A percentile compares a stretch with the other conserved stretches of the same genome.
phyloP scores from a whole-genome alignment of 1,140 invertebrate species.

The Penaeus vannamei region DNA sequence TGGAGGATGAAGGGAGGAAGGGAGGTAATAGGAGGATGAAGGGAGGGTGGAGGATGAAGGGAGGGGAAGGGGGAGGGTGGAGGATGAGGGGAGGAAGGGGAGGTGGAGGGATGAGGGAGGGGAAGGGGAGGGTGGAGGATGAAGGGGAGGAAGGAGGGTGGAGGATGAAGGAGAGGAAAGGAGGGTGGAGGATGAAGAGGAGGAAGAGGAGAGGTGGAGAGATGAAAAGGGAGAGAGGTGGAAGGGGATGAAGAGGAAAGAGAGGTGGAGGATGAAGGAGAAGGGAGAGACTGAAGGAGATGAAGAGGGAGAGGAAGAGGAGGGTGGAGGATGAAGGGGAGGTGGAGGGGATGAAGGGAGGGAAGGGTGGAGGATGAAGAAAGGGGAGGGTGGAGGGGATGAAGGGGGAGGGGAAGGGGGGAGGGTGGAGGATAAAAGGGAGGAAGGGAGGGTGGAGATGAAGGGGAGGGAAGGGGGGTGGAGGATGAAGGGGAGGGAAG shows the following conservation, averaged over 20 bases:
- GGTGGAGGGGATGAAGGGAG: too few species aligned
- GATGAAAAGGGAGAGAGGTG: background rate
- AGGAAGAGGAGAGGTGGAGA: slow-evolving; percentile 24
- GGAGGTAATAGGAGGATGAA: background rate
- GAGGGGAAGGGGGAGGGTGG: background rate
- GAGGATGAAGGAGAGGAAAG: background rate
- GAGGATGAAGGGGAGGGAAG: too few species aligned
- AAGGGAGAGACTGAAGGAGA: background rate
- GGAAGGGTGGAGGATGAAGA: too few species aligned
- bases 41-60: background rate
- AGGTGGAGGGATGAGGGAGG: background rate
- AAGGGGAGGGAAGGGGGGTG: background rate
- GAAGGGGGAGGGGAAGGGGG: background rate
- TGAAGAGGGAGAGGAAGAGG: background rate
- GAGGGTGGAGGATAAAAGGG: background rate
- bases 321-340: background rate
- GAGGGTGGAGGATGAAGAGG: background rate
- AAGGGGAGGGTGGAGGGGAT: too few species aligned
- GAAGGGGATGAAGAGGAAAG: slow-evolving; percentile 18
- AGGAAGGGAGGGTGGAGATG: background rate
- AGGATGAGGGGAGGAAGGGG: background rate
- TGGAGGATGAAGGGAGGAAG: background rate
- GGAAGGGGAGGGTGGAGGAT: too few species aligned
- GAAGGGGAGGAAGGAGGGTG: background rate
- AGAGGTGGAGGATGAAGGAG: slow-evolving; percentile 1